These are phyloP conservation scores for Seriola aureovittata DNA, from an alignment of 2,113 vertebrate species.

Conservation along the genomic window DNA sequence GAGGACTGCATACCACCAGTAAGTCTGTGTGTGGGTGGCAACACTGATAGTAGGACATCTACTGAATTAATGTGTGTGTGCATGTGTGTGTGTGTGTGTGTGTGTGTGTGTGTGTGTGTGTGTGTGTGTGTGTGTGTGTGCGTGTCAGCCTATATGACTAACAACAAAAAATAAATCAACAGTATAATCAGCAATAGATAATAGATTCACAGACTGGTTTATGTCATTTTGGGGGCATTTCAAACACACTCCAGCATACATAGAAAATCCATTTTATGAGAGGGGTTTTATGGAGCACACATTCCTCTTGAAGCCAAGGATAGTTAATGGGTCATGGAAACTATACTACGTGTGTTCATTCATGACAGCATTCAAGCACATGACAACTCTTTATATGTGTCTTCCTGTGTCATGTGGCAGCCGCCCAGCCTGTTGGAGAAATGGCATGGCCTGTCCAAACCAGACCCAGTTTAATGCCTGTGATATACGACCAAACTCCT, in stretches of 20 bases:
- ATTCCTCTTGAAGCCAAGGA: neutral
- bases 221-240: neutral
- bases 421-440: neutral
- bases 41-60: neutral
- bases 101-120: neutral
- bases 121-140: neutral
- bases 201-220: neutral
- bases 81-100: neutral
- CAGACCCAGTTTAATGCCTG: constrained; percentile 42
- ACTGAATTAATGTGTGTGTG: neutral
- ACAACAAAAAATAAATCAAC: neutral
- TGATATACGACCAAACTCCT: constrained; percentile 22
- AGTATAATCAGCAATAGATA: neutral
- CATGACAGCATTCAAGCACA: constrained; percentile 31
- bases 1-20: constrained; percentile 2
- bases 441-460: constrained; percentile 25
- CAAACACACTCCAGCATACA: neutral
- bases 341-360: neutral
- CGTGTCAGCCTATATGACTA: neutral
- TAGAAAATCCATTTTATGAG: neutral
- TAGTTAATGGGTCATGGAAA: constrained; percentile 32
- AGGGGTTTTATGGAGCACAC: neutral
- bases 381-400: constrained; percentile 17
- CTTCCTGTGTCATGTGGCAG: constrained; percentile 21
- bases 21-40: constrained; percentile 25